Evolutionary conservation across 2,113 vertebrate species (phyloP).

Genomic region (Paramisgurnus dabryanus): DNA sequence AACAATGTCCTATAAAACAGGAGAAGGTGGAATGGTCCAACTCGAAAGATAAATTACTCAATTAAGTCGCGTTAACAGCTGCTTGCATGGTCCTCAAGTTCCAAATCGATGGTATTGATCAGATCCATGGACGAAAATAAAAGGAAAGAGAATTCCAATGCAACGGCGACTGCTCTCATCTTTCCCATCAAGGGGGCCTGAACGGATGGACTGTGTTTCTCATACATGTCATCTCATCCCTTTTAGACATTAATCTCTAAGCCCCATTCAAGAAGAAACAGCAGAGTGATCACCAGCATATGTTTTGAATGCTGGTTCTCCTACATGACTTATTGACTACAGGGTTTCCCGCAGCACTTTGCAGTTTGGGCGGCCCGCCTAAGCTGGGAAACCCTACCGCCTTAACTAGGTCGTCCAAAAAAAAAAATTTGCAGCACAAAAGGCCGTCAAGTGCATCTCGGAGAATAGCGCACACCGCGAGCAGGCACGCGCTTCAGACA

Average conservation of each 20-base stretch:
- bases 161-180: constrained; percentile 24
- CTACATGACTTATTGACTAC: too few species aligned
- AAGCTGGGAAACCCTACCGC: not conserved
- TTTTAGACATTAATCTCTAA: constrained; percentile 69
- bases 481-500: too few species aligned
- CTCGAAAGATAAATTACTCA: constrained; percentile 60
- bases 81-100: constrained; percentile 35
- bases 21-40: constrained; percentile 48
- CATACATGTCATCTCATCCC: constrained; percentile 73
- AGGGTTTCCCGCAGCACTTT: not conserved
- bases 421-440: too few species aligned
- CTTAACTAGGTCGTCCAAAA: too few species aligned
- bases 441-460: too few species aligned
- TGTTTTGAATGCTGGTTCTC: not conserved
- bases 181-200: constrained; percentile 32
- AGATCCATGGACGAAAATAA: constrained; percentile 38
- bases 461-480: too few species aligned
- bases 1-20: constrained; percentile 51
- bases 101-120: constrained; percentile 55
- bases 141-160: constrained; percentile 34
- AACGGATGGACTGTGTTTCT: constrained; percentile 56
- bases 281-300: not conserved
- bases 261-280: not conserved
- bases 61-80: constrained; percentile 58
- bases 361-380: not conserved